phyloP scores from a whole-genome alignment of 2,888 invertebrate species.

The Euzophera pinguis region DNA sequence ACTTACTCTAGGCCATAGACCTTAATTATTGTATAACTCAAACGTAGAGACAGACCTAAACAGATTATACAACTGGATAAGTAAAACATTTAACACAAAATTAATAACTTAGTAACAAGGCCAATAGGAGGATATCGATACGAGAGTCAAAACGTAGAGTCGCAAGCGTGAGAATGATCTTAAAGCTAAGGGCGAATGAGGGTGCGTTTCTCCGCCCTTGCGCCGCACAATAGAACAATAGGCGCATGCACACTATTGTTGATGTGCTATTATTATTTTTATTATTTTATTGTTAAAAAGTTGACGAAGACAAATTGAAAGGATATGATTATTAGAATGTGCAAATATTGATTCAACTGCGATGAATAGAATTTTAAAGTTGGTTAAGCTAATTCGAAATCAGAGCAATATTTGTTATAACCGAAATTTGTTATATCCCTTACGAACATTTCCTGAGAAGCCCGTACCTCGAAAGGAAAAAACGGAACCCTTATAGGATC shows the following conservation, averaged over 20 bases:
- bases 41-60: too few relatives aligned
- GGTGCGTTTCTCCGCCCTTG: slow-evolving; percentile 15
- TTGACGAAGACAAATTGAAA: slow-evolving; percentile 4
- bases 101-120: background rate
- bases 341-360: background rate
- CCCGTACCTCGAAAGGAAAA: too few relatives aligned
- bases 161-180: slow-evolving; percentile 25
- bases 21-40: too few relatives aligned
- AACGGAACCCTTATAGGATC: too few relatives aligned
- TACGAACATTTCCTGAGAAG: too few relatives aligned
- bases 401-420: too few relatives aligned
- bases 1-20: too few relatives aligned
- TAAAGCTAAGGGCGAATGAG: slow-evolving; percentile 9
- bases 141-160: slow-evolving; percentile 4
- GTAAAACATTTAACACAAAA: background rate
- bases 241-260: slow-evolving; percentile 18
- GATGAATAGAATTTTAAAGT: background rate
- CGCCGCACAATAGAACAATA: slow-evolving; percentile 17
- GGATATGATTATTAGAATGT: background rate
- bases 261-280: background rate
- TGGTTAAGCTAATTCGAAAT: too few relatives aligned
- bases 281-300: background rate
- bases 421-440: too few relatives aligned
- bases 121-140: background rate
- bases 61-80: too few relatives aligned